Evolutionary conservation across 2,888 invertebrate genomes (phyloP).

Genomic region (Emesis russula): DNA sequence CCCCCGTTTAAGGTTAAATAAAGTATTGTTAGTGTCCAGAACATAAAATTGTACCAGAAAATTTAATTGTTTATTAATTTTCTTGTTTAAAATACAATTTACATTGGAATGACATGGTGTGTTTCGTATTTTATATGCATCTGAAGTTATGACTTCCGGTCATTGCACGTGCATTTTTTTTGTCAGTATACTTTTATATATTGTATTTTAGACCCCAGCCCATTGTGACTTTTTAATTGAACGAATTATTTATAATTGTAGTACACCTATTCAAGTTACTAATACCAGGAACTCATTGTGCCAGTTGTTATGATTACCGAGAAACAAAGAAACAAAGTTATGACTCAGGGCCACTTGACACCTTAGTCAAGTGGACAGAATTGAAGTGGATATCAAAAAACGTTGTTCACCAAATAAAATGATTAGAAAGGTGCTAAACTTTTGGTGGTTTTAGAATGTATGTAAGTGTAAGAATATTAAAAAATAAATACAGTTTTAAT

Average conservation of each 20-base stretch:
- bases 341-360: not conserved
- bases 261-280: slow-evolving; percentile 8
- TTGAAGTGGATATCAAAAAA: not conserved
- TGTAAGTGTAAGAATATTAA: not conserved
- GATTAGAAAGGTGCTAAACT: not conserved
- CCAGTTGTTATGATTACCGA: slow-evolving; percentile 1
- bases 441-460: slow-evolving; percentile 8
- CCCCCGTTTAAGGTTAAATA: not conserved
- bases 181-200: too few relatives aligned
- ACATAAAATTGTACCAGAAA: slow-evolving; percentile 14
- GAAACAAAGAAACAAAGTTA: not conserved
- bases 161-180: too few relatives aligned
- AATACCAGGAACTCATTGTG: slow-evolving; percentile 4
- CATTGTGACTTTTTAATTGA: too few relatives aligned
- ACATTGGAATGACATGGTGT: too few relatives aligned
- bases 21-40: not conserved
- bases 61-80: slow-evolving; percentile 3
- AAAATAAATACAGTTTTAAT: not conserved
- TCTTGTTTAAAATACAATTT: not conserved
- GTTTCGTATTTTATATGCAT: too few relatives aligned
- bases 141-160: too few relatives aligned
- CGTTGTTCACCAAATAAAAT: slow-evolving; percentile 8
- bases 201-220: too few relatives aligned
- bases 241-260: not conserved
- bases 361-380: not conserved